These are phyloP conservation scores for Sander vitreus DNA, from an alignment of 2,113 vertebrate species.

Conservation along the genomic window DNA sequence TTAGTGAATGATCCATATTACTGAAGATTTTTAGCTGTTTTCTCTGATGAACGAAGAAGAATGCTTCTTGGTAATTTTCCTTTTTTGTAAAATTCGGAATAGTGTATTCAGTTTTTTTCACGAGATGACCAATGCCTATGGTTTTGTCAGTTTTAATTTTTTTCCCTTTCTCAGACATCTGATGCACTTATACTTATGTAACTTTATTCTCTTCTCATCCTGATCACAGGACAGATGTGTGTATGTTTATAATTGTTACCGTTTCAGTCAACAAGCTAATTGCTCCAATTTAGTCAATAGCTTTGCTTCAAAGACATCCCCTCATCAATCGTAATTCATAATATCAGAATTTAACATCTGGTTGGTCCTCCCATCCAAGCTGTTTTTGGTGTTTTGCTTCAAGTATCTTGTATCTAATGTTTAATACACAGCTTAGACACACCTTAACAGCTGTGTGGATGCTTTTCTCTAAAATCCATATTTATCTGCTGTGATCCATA, in stretches of 20 bases:
- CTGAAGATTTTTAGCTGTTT: not conserved
- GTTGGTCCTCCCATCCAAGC: slow-evolving; percentile 52
- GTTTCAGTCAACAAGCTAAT: slow-evolving; percentile 36
- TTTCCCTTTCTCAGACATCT: not conserved
- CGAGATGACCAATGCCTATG: not conserved
- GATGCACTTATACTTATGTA: not conserved
- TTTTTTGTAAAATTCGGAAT: not conserved
- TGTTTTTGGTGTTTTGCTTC: slow-evolving; percentile 54
- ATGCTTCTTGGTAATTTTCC: not conserved
- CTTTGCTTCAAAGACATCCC: slow-evolving; percentile 28
- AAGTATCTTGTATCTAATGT: slow-evolving; percentile 28
- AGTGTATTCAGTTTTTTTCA: not conserved
- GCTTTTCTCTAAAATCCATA: slow-evolving; percentile 13
- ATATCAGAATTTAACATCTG: slow-evolving; percentile 64
- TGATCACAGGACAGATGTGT: slow-evolving; percentile 16
- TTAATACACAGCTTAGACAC: slow-evolving; percentile 13
- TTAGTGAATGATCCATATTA: slow-evolving; percentile 13
- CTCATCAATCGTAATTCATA: slow-evolving; percentile 59
- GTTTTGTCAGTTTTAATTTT: not conserved
- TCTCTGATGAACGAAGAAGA: not conserved
- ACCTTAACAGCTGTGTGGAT: slow-evolving; percentile 48
- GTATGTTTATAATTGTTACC: slow-evolving; percentile 28
- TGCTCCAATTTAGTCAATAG: slow-evolving; percentile 25
- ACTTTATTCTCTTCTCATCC: not conserved
- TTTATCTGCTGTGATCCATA: not conserved